A percentile compares a stretch with the other conserved stretches of the same genome.
These are phyloP conservation scores for Hycleus cichorii DNA, from an alignment of 1,140 invertebrate genomes.

Conservation along the genomic window DNA sequence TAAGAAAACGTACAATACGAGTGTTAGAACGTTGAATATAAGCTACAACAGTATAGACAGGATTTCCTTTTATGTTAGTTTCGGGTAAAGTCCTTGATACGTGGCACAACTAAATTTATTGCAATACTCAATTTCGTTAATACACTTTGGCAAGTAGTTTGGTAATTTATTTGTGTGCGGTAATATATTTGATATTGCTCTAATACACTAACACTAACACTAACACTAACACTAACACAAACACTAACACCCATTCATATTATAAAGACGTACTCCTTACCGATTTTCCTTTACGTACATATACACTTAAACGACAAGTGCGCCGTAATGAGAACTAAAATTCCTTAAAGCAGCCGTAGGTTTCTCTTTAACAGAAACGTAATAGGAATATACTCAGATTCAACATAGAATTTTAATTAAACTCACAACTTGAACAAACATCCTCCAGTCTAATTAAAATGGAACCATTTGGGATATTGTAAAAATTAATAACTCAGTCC, in stretches of 20 bases:
- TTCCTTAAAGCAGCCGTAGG: not conserved
- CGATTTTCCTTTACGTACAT: not conserved
- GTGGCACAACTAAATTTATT: slow-evolving; percentile 17
- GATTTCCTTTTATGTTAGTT: no score
- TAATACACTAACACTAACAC: not conserved
- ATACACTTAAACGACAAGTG: not conserved
- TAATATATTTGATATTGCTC: slow-evolving; percentile 19
- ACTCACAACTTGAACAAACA: no score
- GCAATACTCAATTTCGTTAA: slow-evolving; percentile 28
- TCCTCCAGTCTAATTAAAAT: no score
- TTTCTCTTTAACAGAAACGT: not conserved
- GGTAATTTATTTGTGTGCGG: slow-evolving; percentile 21
- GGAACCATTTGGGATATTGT: no score
- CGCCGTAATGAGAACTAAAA: not conserved
- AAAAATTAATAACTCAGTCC: no score
- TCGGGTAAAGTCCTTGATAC: not conserved
- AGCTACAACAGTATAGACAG: no score
- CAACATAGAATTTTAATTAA: slow-evolving; percentile 13
- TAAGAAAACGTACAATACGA: no score
- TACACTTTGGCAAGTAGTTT: slow-evolving; percentile 24
- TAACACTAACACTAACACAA: no score
- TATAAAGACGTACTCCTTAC: no score
- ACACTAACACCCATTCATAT: no score
- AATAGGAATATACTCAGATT: slow-evolving; percentile 3
- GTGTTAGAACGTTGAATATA: no score